Percentiles rank a stretch among this genome's conserved stretches.
Evolutionary conservation across 2,888 invertebrate genomes (phyloP).

Genomic region (Drepana falcataria): DNA sequence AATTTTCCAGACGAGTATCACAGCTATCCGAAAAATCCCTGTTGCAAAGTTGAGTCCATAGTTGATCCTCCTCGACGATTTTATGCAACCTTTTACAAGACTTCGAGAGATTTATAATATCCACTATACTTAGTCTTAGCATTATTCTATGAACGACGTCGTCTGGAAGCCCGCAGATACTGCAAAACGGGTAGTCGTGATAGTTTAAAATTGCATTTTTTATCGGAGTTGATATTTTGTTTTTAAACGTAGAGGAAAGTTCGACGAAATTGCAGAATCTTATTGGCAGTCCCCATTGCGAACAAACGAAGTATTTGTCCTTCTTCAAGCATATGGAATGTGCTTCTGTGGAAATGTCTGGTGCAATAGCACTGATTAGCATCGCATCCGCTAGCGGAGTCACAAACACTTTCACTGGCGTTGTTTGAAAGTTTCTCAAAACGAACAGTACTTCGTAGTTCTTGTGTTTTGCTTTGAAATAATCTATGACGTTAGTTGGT

Average conservation of each 20-base stretch:
- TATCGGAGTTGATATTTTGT: constrained; percentile 30
- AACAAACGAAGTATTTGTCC: constrained; percentile 19
- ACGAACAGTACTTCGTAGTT: constrained; percentile 24
- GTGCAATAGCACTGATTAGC: constrained; percentile 31
- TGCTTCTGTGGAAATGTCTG: constrained; percentile 20
- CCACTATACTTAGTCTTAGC: constrained; percentile 25
- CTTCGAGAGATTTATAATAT: constrained; percentile 31
- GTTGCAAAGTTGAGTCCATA: constrained; percentile 34
- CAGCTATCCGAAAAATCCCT: constrained; percentile 33
- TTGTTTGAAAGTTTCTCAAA: constrained; percentile 23
- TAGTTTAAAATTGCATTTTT: constrained; percentile 31
- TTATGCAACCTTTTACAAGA: constrained; percentile 31
- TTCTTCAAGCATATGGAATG: constrained; percentile 32
- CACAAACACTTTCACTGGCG: constrained; percentile 28
- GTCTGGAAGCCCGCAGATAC: constrained; percentile 34
- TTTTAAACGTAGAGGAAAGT: constrained; percentile 22
- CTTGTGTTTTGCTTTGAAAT: constrained; percentile 11
- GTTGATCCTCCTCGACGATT: constrained; percentile 27
- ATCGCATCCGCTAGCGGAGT: constrained; percentile 26
- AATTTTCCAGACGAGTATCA: constrained; percentile 18
- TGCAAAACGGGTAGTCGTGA: constrained; percentile 24
- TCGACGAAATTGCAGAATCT: constrained; percentile 21
- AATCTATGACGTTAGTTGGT: constrained; percentile 22
- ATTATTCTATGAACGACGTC: constrained; percentile 32
- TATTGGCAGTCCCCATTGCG: constrained; percentile 25